Evolutionary conservation across 2,797 vertebrate genomes (phyloP), one percentile per base, ranked within the genome.

Genomic region (Macropodus opercularis): DNA sequence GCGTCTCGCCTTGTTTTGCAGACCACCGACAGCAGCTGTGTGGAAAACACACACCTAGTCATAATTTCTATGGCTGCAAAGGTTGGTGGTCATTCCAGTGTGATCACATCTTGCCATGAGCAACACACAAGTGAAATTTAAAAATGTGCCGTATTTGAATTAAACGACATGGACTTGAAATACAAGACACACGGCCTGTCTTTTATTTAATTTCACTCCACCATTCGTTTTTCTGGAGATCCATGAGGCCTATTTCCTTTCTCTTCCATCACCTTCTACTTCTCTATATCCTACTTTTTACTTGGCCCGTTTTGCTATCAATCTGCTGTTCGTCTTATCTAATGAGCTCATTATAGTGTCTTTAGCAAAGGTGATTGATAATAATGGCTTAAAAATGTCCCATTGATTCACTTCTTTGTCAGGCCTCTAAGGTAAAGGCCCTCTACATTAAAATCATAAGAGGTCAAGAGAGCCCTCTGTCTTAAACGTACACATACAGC

Each of bases 331-430:
- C 82, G 72, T 85, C 77, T 77, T 69, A 75, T 83, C 85, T 88
- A 89, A 90, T 90, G 90, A 91, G 86, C 85, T 88, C 80, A 89
- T 90, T 88, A 89, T 76, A 55, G 39, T 84, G 80, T 85, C 84
- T 80, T 85, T 84, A 86, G 83, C 86, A 86, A 87, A 81, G 72
- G 75, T 85, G 87, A 90, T 87, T 79, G 88, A 87, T 90, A 79
- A 86, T 87, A 86, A 87, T 80, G 83, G 80, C 82, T 83, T 60
- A 69, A 72, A 86, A 76, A 86, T 82, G 83, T 85, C 71, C 69
- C 75, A 80, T 77, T 69, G 85, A 81, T 85, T 84, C 81, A 70
- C 82, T 81, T 81, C 84, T 84, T 65, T 83, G 84, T 78, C 76
- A 76, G 68, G 85, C 67, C 53, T 27, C 46, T 63, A 46, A 84